Conservation (phyloP, 2,888 invertebrate species). For the Lepidocyrtoides sp. region DNA sequence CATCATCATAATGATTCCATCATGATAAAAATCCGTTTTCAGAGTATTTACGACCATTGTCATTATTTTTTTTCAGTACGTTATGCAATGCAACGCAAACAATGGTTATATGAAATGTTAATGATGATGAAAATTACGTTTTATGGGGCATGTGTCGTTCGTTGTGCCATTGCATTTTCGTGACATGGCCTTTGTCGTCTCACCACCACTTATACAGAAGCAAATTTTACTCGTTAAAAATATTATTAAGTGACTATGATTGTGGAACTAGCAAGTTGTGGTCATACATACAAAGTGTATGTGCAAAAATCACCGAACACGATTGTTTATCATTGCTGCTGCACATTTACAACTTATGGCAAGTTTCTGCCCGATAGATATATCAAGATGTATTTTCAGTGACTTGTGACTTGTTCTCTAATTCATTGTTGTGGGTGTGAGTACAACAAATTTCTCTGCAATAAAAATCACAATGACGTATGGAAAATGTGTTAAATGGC, state of each 20-base stretch:
- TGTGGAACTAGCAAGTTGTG: not conserved
- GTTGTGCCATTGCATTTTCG: too few species aligned
- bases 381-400: not conserved
- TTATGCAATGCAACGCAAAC: too few species aligned
- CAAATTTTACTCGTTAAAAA: not conserved
- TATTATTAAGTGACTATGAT: not conserved
- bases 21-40: too few species aligned
- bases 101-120: too few species aligned
- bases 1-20: too few species aligned
- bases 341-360: not conserved
- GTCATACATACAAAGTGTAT: conserved; percentile 19
- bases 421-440: not conserved
- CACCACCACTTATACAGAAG: not conserved
- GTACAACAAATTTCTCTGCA: not conserved
- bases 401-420: not conserved
- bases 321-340: too few species aligned
- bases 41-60: too few species aligned
- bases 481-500: conserved; percentile 15
- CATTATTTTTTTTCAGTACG: too few species aligned
- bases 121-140: too few species aligned
- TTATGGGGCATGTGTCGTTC: too few species aligned
- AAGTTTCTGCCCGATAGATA: not conserved
- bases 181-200: not conserved
- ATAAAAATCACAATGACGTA: not conserved
- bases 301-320: not conserved